Percentiles rank a stretch among this genome's conserved stretches.
phyloP scores from a whole-genome alignment of 2,113 vertebrate genomes.

The Tylochromis polylepis region DNA sequence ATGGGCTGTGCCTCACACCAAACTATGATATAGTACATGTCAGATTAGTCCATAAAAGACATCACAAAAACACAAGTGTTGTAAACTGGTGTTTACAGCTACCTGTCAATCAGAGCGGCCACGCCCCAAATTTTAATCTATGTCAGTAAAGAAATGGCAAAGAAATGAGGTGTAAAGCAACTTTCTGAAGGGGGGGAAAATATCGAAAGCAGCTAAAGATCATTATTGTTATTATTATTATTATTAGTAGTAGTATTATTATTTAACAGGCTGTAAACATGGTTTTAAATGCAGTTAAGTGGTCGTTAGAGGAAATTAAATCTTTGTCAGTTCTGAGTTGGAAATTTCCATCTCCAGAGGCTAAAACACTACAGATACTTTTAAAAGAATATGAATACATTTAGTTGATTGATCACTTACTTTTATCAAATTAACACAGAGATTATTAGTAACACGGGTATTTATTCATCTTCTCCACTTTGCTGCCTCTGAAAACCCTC shows the following conservation, averaged over 20 bases:
- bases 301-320: background rate
- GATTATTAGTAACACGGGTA: background rate
- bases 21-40: background rate
- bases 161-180: background rate
- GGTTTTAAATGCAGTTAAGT: background rate
- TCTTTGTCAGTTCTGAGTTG: background rate
- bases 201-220: no score
- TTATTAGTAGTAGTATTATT: no score
- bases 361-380: background rate
- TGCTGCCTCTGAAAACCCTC: conserved; percentile 9
- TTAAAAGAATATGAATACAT: background rate
- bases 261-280: background rate
- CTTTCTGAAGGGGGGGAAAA: no score
- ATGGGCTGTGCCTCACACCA: background rate
- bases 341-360: background rate
- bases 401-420: background rate
- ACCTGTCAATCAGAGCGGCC: background rate
- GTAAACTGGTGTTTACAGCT: background rate
- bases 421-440: no score
- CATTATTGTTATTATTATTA: no score
- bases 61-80: background rate
- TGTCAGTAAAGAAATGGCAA: background rate
- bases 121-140: background rate
- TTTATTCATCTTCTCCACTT: background rate
- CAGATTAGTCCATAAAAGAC: background rate